Evolutionary conservation across 2,113 vertebrate species (phyloP), one percentile per base, ranked within the genome.

Genomic region (Coptodon bakossiorum): DNA sequence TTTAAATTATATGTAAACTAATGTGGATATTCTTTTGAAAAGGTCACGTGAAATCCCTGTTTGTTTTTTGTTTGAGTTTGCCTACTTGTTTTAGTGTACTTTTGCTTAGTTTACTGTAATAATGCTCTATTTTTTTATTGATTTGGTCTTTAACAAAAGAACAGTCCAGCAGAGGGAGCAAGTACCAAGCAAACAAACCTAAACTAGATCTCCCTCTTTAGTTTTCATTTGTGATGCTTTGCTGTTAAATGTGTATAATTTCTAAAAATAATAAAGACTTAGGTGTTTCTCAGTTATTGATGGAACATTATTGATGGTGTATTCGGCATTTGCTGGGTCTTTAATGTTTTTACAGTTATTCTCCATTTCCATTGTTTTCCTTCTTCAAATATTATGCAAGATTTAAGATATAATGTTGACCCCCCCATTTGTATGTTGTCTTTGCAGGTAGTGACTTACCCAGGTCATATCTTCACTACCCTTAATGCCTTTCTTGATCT

Each of bases 91-190:
- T 76, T 45, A 24, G 45, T 4, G 5, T 78, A 22, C 17, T 61
- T 52, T 5, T 66, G 9, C 27, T 84, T 7, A 68, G 6, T 40
- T 8, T 84, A 7, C 34, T 81, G 13, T 76, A 7, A 80, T 8
- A 4, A 53, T 43, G 29, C 53, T 12, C 34, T 5, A 43, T n/a
- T 3, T 43, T 63, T 36, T 71, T 3, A 34, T 61, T 34, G 22
- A 13, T 36, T 29, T 81, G 4, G 43, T 22, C 11, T 10, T 38
- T 7, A 27, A 34, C 5, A 50, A 27, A 12, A 68, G 48, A 73
- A 40, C 5, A 6, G 9, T 48, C 88, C 95, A 93, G 86, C 84
- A 94, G 94, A 88, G 90, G 92, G 92, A 24, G 92, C 45, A 82
- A 89, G 36, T 38, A 73, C 16, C 90, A 80, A 86, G 88, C 48